Evolutionary conservation across 1,140 invertebrate genomes (phyloP).

Genomic region (Leptoteleia sp.): DNA sequence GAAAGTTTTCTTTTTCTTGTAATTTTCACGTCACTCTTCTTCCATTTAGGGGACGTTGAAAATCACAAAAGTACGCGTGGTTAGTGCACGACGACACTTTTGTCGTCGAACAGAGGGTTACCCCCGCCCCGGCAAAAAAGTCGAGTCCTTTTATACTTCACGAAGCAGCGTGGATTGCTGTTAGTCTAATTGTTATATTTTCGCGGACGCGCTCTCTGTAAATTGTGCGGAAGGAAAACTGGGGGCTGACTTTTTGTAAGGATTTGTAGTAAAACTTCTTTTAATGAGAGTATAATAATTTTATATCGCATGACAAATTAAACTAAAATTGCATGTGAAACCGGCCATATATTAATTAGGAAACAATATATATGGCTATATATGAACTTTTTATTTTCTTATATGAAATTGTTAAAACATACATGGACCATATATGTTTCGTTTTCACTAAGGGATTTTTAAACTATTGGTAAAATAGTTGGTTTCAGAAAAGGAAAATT

Average conservation of each 20-base stretch:
- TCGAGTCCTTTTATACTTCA: slow-evolving; percentile 36
- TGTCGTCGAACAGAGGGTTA: slow-evolving; percentile 65
- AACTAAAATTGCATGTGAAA: too few species aligned
- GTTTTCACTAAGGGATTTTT: too few species aligned
- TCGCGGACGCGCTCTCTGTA: slow-evolving; percentile 24
- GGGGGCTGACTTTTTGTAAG: slow-evolving; percentile 10
- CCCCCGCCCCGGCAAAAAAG: slow-evolving; percentile 27
- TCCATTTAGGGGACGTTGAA: slow-evolving; percentile 34
- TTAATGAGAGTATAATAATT: too few species aligned
- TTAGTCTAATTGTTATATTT: slow-evolving; percentile 75
- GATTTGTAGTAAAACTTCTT: not conserved
- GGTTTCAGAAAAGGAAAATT: too few species aligned
- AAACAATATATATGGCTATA: too few species aligned
- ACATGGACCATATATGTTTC: too few species aligned
- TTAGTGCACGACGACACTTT: slow-evolving; percentile 55
- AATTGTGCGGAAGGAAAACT: slow-evolving; percentile 41
- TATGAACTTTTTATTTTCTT: too few species aligned
- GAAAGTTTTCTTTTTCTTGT: slow-evolving; percentile 50
- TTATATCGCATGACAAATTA: too few species aligned
- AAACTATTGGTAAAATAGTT: too few species aligned
- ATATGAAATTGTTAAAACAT: too few species aligned
- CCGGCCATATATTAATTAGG: too few species aligned
- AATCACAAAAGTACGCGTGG: slow-evolving; percentile 44
- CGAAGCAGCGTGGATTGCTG: slow-evolving; percentile 37
- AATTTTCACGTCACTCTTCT: slow-evolving; percentile 40